Evolutionary conservation across 92 coral and sea anemone species (phyloP).

Genomic region (Epizoanthus ramosus): DNA sequence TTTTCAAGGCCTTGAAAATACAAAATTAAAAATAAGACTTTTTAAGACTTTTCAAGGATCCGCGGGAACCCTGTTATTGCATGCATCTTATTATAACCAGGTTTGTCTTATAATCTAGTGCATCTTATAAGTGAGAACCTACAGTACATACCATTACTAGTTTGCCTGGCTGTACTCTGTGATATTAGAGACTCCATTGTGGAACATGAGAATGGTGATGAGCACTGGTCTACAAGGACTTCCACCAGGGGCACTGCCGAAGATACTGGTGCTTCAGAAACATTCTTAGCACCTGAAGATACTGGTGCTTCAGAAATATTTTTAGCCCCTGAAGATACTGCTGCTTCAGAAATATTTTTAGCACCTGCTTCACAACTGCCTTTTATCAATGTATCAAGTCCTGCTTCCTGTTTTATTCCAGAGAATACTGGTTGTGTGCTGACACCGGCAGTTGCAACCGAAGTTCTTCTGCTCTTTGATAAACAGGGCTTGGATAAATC

Average conservation of each 20-base stretch:
- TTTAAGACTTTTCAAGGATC: too few relatives aligned
- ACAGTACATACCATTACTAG: slow-evolving; percentile 26
- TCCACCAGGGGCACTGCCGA: slow-evolving; percentile 65
- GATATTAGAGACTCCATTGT: slow-evolving; percentile 71
- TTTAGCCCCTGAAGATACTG: slow-evolving; percentile 27
- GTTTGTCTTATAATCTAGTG: too few relatives aligned
- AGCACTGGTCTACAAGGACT: slow-evolving; percentile 88
- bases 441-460: slow-evolving; percentile 36
- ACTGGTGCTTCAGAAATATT: slow-evolving; percentile 34
- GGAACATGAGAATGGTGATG: slow-evolving; percentile 90
- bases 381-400: slow-evolving; percentile 1
- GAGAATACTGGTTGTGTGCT: slow-evolving; percentile 37
- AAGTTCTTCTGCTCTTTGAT: slow-evolving; percentile 26
- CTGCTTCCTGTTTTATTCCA: slow-evolving; percentile 44
- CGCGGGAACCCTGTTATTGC: too few relatives aligned
- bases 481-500: slow-evolving; percentile 12
- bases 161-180: slow-evolving; percentile 51
- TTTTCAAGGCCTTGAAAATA: too few relatives aligned
- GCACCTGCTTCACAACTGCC: not conserved
- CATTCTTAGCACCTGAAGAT: slow-evolving; percentile 18
- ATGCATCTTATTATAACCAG: too few relatives aligned
- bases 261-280: slow-evolving; percentile 46
- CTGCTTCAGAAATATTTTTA: slow-evolving; percentile 16
- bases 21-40: too few relatives aligned
- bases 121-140: too few relatives aligned